phyloP scores from a whole-genome alignment of 2,888 invertebrate genomes.

The Ormyrus rosae region DNA sequence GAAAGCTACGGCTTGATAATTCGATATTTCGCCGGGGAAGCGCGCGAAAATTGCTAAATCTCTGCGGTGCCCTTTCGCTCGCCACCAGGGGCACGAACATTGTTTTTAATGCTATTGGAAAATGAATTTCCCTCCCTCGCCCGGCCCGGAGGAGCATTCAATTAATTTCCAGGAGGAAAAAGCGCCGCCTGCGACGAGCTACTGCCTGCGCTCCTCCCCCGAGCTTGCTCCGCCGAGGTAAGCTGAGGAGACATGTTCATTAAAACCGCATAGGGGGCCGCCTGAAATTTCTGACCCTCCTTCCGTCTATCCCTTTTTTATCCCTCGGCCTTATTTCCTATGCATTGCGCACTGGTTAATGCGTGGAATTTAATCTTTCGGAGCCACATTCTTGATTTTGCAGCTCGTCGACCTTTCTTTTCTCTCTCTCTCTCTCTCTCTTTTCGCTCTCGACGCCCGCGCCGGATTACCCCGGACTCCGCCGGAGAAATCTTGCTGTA shows the following conservation, averaged over 20 bases:
- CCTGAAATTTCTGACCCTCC: no score
- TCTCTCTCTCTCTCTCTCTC: not conserved
- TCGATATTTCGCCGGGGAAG: constrained; percentile 40
- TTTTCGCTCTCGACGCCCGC: not conserved
- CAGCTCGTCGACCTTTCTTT: not conserved
- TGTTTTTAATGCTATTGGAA: constrained; percentile 49
- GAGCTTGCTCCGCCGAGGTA: no score
- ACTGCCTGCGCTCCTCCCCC: no score
- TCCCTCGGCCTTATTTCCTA: no score
- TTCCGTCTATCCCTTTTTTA: no score
- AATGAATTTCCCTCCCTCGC: constrained; percentile 25
- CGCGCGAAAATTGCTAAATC: constrained; percentile 46
- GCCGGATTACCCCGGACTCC: not conserved
- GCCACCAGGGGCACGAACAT: constrained; percentile 5
- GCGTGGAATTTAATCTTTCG: no score
- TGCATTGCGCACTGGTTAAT: no score
- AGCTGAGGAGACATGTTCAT: constrained; percentile 11
- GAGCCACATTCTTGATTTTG: no score
- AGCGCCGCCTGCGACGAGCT: not conserved
- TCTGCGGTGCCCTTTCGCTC: not conserved
- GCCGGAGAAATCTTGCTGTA: constrained; percentile 19
- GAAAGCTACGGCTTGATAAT: constrained; percentile 35
- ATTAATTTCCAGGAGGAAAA: constrained; percentile 13
- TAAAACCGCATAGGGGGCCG: not conserved
- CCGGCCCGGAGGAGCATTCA: constrained; percentile 4